Percentiles rank a stretch among this genome's conserved stretches.
These are phyloP conservation scores for Drosophila grimshawi DNA, from an alignment of 1,140 invertebrate genomes.

Conservation along the genomic window DNA sequence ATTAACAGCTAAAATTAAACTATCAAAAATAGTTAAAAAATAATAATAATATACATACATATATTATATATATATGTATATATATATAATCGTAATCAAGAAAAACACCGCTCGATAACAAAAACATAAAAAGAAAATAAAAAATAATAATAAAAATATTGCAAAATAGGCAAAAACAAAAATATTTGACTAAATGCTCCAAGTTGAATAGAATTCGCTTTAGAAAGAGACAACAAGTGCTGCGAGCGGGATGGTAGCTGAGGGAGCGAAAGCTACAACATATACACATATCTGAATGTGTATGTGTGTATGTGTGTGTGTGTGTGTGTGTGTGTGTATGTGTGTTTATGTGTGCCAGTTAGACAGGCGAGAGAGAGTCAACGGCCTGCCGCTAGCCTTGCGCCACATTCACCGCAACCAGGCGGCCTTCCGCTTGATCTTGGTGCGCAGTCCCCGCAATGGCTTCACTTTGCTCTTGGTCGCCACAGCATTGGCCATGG, in stretches of 20 bases:
- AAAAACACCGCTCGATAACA: constrained; percentile 36
- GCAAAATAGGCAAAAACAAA: constrained; percentile 17
- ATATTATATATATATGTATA: constrained; percentile 8
- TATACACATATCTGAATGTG: background rate
- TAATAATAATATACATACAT: background rate
- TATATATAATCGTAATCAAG: constrained; percentile 2
- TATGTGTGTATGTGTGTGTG: constrained; percentile 4
- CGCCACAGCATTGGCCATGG: constrained; percentile 49
- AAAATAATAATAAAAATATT: constrained; percentile 29
- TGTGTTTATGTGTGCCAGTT: constrained; percentile 10
- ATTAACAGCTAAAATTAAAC: constrained; percentile 41
- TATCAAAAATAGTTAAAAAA: constrained; percentile 26
- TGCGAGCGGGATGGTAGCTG: constrained; percentile 21
- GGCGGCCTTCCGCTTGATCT: constrained; percentile 79
- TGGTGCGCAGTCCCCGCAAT: constrained; percentile 70
- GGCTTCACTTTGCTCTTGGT: constrained; percentile 61
- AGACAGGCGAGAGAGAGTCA: constrained; percentile 5
- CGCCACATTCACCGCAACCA: constrained; percentile 82
- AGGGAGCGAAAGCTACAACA: constrained; percentile 1
- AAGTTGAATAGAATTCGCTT: constrained; percentile 50
- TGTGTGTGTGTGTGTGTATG: background rate
- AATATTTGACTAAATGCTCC: constrained; percentile 63
- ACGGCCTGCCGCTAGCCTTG: constrained; percentile 44
- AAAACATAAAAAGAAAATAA: constrained; percentile 21
- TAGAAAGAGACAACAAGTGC: constrained; percentile 60